Conservation (phyloP, 2,888 invertebrate species). For the Euproctis similis region DNA sequence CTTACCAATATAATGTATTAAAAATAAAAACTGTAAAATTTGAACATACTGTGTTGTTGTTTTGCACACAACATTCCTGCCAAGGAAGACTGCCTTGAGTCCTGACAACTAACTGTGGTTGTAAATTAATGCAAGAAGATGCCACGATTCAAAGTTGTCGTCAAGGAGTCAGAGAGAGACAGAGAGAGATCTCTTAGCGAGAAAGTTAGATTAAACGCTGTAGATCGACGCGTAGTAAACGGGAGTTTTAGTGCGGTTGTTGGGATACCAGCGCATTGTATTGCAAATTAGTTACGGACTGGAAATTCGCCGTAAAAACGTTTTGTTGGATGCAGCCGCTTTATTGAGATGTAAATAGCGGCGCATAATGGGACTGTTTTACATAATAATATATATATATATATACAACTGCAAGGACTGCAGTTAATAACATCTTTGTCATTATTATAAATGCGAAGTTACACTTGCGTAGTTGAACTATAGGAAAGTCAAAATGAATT, state of each 20-base stretch:
- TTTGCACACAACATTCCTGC: too few relatives aligned
- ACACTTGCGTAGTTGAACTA: too few relatives aligned
- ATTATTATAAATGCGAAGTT: too few relatives aligned
- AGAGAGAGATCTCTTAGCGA: slow-evolving; percentile 48
- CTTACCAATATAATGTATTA: too few relatives aligned
- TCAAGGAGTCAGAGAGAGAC: too few relatives aligned
- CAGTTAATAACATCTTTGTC: too few relatives aligned
- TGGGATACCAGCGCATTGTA: slow-evolving; percentile 44
- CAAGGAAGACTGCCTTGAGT: too few relatives aligned
- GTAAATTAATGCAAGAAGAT: slow-evolving; percentile 43
- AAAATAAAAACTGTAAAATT: too few relatives aligned
- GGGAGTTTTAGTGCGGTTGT: slow-evolving; percentile 39
- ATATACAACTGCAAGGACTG: too few relatives aligned
- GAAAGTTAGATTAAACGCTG: slow-evolving; percentile 65
- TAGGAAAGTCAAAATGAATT: too few relatives aligned
- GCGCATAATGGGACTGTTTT: neutral
- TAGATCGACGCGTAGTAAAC: slow-evolving; percentile 52
- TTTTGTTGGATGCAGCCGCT: slow-evolving; percentile 10
- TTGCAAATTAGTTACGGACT: slow-evolving; percentile 47
- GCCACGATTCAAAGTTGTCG: slow-evolving; percentile 36
- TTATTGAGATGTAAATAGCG: slow-evolving; percentile 7
- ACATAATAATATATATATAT: too few relatives aligned
- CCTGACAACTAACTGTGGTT: slow-evolving; percentile 24
- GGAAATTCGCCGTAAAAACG: slow-evolving; percentile 20
- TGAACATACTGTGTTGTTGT: too few relatives aligned